These are phyloP conservation scores for Scaptomyza parva DNA, from an alignment of 2,888 invertebrate genomes.

Conservation along the genomic window DNA sequence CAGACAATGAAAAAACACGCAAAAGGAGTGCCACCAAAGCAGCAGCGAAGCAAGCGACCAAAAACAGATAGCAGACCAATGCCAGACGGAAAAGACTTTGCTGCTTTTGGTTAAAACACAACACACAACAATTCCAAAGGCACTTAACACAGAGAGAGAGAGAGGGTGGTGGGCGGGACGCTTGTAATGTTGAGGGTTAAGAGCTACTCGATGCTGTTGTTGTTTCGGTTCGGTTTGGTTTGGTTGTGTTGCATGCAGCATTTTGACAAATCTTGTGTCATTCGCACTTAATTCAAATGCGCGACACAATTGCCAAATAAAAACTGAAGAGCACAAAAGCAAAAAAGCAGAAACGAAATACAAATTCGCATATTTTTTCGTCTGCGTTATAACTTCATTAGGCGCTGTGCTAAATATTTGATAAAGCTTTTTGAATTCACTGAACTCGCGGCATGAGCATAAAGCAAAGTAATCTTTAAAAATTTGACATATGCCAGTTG, in stretches of 20 bases:
- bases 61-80: slow-evolving; percentile 62
- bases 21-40: slow-evolving; percentile 74
- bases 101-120: slow-evolving; percentile 13
- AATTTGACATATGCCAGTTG: slow-evolving; percentile 30
- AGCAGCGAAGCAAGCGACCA: slow-evolving; percentile 38
- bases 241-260: slow-evolving; percentile 20
- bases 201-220: slow-evolving; percentile 55
- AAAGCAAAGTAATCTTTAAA: not conserved
- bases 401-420: slow-evolving; percentile 22
- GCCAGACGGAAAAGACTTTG: slow-evolving; percentile 40
- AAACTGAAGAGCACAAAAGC: slow-evolving; percentile 13
- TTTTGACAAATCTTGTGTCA: slow-evolving; percentile 78
- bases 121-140: not conserved
- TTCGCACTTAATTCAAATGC: slow-evolving; percentile 85
- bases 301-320: slow-evolving; percentile 81
- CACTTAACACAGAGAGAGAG: not conserved
- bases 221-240: not conserved
- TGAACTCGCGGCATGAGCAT: slow-evolving; percentile 25
- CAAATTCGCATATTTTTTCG: slow-evolving; percentile 23
- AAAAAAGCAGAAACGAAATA: slow-evolving; percentile 4
- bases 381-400: slow-evolving; percentile 54
- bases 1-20: slow-evolving; percentile 77
- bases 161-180: not conserved
- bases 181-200: slow-evolving; percentile 23
- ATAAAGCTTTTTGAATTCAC: slow-evolving; percentile 17